phyloP scores from a whole-genome alignment of 2,797 vertebrate genomes.

The Rhincodon typus region DNA sequence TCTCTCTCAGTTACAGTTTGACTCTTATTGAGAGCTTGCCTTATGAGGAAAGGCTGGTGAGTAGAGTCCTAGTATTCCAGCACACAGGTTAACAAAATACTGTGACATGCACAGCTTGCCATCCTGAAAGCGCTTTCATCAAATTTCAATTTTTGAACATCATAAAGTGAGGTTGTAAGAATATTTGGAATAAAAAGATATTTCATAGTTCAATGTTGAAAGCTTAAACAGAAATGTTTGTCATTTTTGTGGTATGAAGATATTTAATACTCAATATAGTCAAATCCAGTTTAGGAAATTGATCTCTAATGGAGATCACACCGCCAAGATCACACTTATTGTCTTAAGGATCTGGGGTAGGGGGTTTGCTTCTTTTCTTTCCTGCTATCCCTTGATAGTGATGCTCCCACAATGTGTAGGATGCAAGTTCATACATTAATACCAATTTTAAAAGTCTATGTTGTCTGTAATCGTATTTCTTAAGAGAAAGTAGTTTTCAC shows the following conservation, averaged over 20 bases:
- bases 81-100: background rate
- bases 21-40: too few relatives aligned
- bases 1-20: background rate
- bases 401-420: too few relatives aligned
- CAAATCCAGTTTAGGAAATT: background rate
- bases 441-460: background rate
- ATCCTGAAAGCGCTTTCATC: background rate
- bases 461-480: background rate
- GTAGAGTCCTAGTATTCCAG: background rate
- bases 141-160: background rate
- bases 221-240: background rate
- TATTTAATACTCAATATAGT: background rate
- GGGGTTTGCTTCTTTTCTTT: background rate
- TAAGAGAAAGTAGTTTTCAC: background rate
- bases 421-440: background rate
- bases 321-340: background rate
- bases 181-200: background rate
- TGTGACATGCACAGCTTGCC: background rate
- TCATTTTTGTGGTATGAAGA: background rate
- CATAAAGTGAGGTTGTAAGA: background rate
- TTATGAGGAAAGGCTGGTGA: background rate
- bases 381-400: background rate
- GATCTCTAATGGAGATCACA: background rate
- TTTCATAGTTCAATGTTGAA: background rate
- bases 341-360: background rate